A percentile compares a stretch with the other conserved stretches of the same genome.
Conservation (phyloP, 2,888 invertebrate genomes). For the Eilema caniola region DNA sequence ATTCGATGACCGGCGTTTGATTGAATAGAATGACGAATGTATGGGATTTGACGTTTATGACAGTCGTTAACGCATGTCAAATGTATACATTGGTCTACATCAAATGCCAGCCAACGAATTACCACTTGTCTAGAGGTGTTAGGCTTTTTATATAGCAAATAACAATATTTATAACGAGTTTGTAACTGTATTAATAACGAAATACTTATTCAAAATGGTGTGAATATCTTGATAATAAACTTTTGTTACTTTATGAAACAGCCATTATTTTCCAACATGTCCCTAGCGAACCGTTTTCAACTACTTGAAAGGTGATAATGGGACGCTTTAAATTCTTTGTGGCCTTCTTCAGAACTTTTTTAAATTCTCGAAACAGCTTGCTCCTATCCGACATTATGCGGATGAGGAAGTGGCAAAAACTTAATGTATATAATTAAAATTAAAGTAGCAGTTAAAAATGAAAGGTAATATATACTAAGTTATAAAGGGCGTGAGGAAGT, state of each 20-base stretch:
- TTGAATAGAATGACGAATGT: no score
- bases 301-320: constrained; percentile 39
- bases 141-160: no score
- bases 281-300: constrained; percentile 15
- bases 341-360: constrained; percentile 24
- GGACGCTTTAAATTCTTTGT: constrained; percentile 32
- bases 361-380: constrained; percentile 29
- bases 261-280: constrained; percentile 12
- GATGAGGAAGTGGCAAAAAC: constrained; percentile 10
- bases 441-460: constrained; percentile 42
- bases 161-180: no score
- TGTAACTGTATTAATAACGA: neutral
- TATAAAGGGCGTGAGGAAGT: constrained; percentile 39
- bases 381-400: constrained; percentile 24
- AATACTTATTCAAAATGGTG: neutral
- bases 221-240: no score
- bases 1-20: no score
- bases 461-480: constrained; percentile 33
- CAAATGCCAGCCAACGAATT: no score
- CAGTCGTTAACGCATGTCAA: no score
- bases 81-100: no score
- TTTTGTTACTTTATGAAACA: neutral
- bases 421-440: constrained; percentile 49
- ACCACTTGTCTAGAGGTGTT: no score
- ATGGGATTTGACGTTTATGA: no score